phyloP scores from a whole-genome alignment of 2,797 vertebrate genomes.

The Pseudotriccus pelzelni region DNA sequence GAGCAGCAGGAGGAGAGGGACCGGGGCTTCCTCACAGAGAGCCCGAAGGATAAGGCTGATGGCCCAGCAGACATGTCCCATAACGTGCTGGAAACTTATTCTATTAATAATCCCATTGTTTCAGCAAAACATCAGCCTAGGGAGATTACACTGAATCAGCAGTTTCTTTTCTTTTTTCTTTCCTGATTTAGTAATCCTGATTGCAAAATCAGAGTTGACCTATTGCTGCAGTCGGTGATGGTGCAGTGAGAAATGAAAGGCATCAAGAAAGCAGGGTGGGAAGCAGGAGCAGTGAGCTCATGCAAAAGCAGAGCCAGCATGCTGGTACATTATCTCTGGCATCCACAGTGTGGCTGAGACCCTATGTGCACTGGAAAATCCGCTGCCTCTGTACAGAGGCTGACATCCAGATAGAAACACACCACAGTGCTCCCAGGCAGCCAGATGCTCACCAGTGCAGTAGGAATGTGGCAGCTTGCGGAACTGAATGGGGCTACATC shows the following conservation, averaged over 20 bases:
- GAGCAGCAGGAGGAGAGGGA: not conserved
- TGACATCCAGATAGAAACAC: not conserved
- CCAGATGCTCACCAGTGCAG: not conserved
- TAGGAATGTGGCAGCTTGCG: rapidly evolving
- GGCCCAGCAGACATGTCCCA: not conserved
- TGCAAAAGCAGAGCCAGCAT: rapidly evolving
- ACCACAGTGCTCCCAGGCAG: rapidly evolving
- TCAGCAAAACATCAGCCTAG: constrained; percentile 3
- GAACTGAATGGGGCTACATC: not conserved
- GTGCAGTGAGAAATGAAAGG: not conserved
- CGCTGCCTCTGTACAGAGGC: not conserved
- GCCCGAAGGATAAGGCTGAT: not conserved
- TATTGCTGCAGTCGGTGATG: not conserved
- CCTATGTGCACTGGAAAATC: not conserved
- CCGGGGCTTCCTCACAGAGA: not conserved
- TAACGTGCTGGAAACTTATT: not conserved
- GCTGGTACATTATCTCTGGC: not conserved
- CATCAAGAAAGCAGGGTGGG: not conserved
- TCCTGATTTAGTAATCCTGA: not conserved
- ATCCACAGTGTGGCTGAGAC: rapidly evolving
- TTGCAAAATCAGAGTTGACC: constrained; percentile 39
- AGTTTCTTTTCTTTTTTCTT: constrained; percentile 46
- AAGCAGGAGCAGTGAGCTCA: rapidly evolving
- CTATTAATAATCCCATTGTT: constrained; percentile 25
- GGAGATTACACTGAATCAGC: constrained; percentile 4